These are phyloP conservation scores for Melitaea cinxia DNA, from an alignment of 1,140 invertebrate species.

Conservation along the genomic window DNA sequence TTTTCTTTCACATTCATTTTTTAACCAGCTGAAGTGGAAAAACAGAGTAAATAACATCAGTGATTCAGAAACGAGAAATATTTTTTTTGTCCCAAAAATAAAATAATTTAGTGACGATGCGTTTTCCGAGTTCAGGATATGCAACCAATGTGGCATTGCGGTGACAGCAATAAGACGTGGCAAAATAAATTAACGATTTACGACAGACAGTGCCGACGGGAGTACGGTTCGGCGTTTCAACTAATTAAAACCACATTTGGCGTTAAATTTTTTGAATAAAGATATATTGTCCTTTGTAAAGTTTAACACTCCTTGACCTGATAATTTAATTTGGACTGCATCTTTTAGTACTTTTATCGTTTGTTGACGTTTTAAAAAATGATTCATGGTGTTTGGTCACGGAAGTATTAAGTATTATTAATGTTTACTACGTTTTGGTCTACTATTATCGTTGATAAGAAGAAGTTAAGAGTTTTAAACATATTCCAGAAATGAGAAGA, in stretches of 20 bases:
- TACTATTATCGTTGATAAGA: too few species aligned
- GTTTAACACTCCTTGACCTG: not conserved
- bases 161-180: not conserved
- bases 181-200: slow-evolving; percentile 14
- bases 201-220: not conserved
- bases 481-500: too few species aligned
- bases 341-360: not conserved
- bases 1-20: not conserved
- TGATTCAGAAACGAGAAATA: not conserved
- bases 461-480: too few species aligned
- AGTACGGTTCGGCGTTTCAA: slow-evolving; percentile 10
- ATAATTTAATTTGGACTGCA: not conserved
- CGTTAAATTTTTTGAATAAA: slow-evolving; percentile 5
- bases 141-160: not conserved
- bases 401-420: too few species aligned
- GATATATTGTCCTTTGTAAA: not conserved
- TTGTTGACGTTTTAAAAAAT: too few species aligned
- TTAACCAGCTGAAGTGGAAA: not conserved
- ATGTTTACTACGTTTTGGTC: too few species aligned
- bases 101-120: slow-evolving; percentile 5
- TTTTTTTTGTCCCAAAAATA: not conserved
- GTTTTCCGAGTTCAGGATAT: slow-evolving; percentile 1
- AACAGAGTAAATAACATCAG: not conserved
- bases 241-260: not conserved
- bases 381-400: too few species aligned